Conservation (phyloP, 2,113 vertebrate species). For the Callospermophilus lateralis region DNA sequence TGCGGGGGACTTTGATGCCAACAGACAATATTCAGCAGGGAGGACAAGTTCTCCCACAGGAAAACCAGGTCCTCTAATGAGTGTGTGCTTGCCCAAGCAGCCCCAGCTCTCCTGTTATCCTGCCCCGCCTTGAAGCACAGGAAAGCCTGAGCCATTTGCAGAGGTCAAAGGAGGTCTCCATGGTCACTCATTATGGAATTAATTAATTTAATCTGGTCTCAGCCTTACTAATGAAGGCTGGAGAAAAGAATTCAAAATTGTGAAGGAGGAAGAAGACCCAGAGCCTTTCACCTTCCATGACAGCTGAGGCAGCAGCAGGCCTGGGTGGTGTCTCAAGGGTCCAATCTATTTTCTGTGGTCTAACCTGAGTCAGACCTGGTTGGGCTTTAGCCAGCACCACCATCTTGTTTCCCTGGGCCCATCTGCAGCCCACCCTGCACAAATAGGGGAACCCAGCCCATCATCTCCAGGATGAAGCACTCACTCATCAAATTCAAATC, state of each 20-base stretch:
- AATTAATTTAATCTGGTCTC: not conserved
- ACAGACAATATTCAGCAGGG: not conserved
- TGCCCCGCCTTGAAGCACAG: not conserved
- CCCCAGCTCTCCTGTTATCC: no score
- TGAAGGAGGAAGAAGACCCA: not conserved
- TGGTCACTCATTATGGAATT: not conserved
- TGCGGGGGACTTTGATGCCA: not conserved
- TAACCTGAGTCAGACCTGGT: not conserved
- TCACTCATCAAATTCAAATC: not conserved
- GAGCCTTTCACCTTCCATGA: not conserved
- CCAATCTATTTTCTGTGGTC: not conserved
- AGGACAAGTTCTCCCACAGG: no score
- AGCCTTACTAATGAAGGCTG: not conserved
- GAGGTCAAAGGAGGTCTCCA: not conserved
- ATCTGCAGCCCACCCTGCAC: not conserved
- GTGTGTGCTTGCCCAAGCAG: no score
- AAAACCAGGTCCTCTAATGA: not conserved
- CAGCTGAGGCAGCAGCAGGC: not conserved
- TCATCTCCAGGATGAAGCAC: not conserved
- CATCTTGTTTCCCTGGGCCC: not conserved
- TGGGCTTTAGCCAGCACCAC: not conserved
- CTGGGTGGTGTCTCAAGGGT: not conserved
- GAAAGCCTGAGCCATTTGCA: not conserved
- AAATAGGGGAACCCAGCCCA: not conserved
- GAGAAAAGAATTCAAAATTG: not conserved